These are phyloP conservation scores for Meta bourneti DNA, from an alignment of 2,888 invertebrate genomes.

Conservation along the genomic window DNA sequence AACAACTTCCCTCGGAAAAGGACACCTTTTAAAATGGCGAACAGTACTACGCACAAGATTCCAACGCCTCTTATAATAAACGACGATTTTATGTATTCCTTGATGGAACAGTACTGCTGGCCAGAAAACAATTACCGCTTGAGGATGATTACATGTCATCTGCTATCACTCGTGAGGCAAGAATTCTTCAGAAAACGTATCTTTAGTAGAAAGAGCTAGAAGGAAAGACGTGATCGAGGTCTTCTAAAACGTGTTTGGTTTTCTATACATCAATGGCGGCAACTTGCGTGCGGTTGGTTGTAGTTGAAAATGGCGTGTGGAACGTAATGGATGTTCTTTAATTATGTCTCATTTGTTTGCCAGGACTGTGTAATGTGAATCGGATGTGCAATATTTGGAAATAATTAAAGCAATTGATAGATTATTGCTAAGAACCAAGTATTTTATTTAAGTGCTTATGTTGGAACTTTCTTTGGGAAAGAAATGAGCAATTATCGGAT, in stretches of 20 bases:
- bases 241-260: slow-evolving; percentile 5
- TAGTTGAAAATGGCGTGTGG: not conserved
- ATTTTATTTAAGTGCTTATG: too few species aligned
- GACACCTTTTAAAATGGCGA: slow-evolving; percentile 1
- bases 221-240: slow-evolving; percentile 32
- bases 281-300: not conserved
- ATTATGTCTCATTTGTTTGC: slow-evolving; percentile 16
- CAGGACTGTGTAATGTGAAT: too few species aligned
- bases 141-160: slow-evolving; percentile 39
- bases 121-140: slow-evolving; percentile 27
- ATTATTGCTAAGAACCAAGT: too few species aligned
- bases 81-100: slow-evolving; percentile 19
- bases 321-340: slow-evolving; percentile 27
- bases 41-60: not conserved
- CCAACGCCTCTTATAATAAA: not conserved
- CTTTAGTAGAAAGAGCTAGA: slow-evolving; percentile 4
- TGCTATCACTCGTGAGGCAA: slow-evolving; percentile 6
- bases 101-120: not conserved
- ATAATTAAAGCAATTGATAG: too few species aligned
- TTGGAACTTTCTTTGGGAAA: too few species aligned
- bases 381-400: too few species aligned
- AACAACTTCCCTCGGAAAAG: not conserved
- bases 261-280: not conserved
- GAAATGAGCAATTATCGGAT: too few species aligned
- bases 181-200: not conserved